Percentiles rank a stretch among this genome's conserved stretches.
These are phyloP conservation scores for Andricus grossulariae DNA, from an alignment of 1,140 invertebrate species.

Conservation along the genomic window DNA sequence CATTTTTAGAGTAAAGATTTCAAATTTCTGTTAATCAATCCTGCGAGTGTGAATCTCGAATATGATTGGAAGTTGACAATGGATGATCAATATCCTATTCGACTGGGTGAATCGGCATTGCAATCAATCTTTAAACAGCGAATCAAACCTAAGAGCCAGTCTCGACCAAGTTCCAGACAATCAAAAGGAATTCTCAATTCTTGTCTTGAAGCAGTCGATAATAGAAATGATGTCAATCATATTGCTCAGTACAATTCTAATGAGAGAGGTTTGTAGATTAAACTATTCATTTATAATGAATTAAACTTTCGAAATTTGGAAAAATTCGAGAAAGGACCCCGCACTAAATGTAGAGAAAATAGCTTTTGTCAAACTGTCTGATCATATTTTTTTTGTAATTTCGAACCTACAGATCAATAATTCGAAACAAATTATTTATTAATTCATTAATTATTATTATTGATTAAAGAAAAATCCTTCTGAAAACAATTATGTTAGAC, in stretches of 20 bases:
- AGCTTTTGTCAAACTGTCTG: too few species aligned
- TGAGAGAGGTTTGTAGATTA: background rate
- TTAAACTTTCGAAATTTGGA: too few species aligned
- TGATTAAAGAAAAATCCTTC: too few species aligned
- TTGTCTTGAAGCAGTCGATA: background rate
- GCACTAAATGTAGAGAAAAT: too few species aligned
- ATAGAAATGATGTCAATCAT: background rate
- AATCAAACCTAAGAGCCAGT: background rate
- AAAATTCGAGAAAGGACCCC: too few species aligned
- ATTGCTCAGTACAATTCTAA: background rate
- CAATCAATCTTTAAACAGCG: conserved; percentile 11
- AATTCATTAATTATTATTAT: too few species aligned
- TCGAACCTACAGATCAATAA: too few species aligned
- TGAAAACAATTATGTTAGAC: too few species aligned
- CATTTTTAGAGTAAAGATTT: conserved; percentile 47
- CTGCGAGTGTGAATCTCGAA: conserved; percentile 50
- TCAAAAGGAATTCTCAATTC: conserved; percentile 41
- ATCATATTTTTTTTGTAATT: too few species aligned
- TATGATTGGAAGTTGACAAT: conserved; percentile 59
- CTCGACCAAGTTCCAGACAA: conserved; percentile 37
- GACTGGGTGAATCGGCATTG: conserved; percentile 35
- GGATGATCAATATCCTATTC: conserved; percentile 57
- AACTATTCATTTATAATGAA: too few species aligned
- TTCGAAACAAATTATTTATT: too few species aligned
- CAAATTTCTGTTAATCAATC: conserved; percentile 54